Conservation (phyloP, 2,888 invertebrate genomes). For the Thymelicus lineola region DNA sequence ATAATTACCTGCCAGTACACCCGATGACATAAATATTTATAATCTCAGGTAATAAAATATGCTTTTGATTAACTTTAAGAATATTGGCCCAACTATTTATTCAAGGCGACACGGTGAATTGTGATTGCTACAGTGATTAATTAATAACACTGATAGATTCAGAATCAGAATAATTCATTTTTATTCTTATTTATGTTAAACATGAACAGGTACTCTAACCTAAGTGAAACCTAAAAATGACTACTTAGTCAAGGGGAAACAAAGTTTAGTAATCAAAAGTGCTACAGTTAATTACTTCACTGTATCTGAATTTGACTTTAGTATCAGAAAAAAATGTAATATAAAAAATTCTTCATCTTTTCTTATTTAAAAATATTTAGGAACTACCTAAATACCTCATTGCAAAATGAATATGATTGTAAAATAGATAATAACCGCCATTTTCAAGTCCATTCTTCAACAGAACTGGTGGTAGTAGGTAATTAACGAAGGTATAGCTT, state of each 20-base stretch:
- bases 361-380: no score
- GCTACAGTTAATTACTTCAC: no score
- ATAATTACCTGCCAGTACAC: conserved; percentile 56
- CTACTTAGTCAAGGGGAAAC: no score
- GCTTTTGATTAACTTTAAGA: neutral
- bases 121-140: neutral
- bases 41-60: conserved; percentile 45
- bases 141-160: neutral
- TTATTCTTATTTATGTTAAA: no score
- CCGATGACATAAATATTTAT: conserved; percentile 51
- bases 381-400: neutral
- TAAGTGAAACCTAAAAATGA: no score
- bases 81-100: neutral
- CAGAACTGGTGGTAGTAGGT: conserved; percentile 26
- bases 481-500: conserved; percentile 43
- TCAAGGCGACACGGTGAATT: neutral
- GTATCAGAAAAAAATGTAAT: no score
- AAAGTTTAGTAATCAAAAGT: no score
- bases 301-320: no score
- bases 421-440: conserved; percentile 5
- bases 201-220: no score
- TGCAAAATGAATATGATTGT: neutral
- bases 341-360: no score
- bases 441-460: conserved; percentile 32
- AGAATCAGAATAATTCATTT: neutral